Evolutionary conservation across 92 coral and sea anemone genomes (phyloP), one percentile per base, ranked within the genome.

Genomic region (Porites evermanni): DNA sequence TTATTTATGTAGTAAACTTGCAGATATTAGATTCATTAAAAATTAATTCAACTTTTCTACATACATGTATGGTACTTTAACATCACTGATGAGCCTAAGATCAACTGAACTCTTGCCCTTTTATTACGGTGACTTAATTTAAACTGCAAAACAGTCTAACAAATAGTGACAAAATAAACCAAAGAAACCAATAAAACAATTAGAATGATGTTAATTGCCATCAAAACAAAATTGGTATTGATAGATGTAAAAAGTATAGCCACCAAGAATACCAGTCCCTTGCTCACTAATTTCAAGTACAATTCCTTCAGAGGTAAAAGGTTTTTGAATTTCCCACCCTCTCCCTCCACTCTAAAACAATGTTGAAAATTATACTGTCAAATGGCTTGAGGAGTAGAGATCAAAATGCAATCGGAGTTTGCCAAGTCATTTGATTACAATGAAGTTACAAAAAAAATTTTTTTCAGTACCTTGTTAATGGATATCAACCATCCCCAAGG

Each of bases 381-480:
- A 65, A 65, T 65, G 70, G 17, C 18, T 65, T 65, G 18, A 65
- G 19, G 70, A 65, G 70, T 65, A 65, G 70, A 65, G 70, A 65
- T 65, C 19, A 9, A 65, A 65, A 65, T 65, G 70, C 70, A 65
- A 65, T 65, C 0, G 70, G 70, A 65, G 70, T 12, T 65, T 65
- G 24, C 29, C 72, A 4, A 12, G 6, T n/a, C n/a, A 61, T 12
- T 12, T 61, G n/a, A n/a, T 61, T 16, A 61, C 17, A 12, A 7
- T 21, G 17, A 69, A 61, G 18, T 61, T n/a, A 61, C 65, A n/a
- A 12, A 1, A 61, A 61, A 61, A 61, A n/a, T 18, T 67, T 72
- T 72, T 52, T 74, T 19, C 63, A 74, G 78, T 60, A 90, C 93
- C 84, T 53, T 77, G 77, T 67, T 64, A 90, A 78, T 50, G 65